Evolutionary conservation across 2,888 invertebrate species (phyloP), one percentile per base, ranked within the genome.

Genomic region (Diachrysia chrysitis): DNA sequence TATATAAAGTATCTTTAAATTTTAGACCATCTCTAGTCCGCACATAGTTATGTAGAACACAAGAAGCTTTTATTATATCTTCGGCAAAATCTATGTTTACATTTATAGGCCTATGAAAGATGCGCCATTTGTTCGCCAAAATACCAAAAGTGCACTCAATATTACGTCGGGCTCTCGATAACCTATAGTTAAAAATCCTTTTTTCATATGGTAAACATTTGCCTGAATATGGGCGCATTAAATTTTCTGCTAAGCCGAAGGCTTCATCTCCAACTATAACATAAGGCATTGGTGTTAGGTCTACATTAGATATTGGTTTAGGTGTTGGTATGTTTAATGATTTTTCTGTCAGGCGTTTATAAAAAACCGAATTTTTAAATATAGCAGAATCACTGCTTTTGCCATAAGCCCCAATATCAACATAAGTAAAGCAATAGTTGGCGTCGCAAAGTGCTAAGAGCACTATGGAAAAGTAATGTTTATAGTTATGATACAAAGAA

Each of bases 161-260:
- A 35, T 78, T 48, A 65, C 77, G 72, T 67, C 85, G 62, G 35
- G 84, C 79, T 73, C 84, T 78, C 42, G 74, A 81, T 57, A 85
- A 71, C 61, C 85, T 69, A 74, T 85, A 85, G 69, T 87, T 85
- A 68, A 83, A 87, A 65, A 84, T 73, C 71, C 71, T 79, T 78
- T 78, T 76, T 70, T 76, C 63, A 55, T 75, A 42, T 60, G 73
- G 57, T 76, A 82, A 69, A 70, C 60, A 71, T 76, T 78, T 75
- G 25, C 77, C 72, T 59, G 73, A 71, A 73, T 78, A 85, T 58
- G 81, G 81, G 16, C 83, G 79, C 83, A 85, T 83, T 65, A 85
- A 37, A 76, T 78, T 73, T 68, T 79, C 70, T 62, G 66, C 32
- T 66, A 86, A 76, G 17, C 79, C 82, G 66, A 86, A 85, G 42